Percentiles rank a stretch among this genome's conserved stretches.
Evolutionary conservation across 2,888 invertebrate genomes (phyloP).

Genomic region (Eremobia ochroleuca): DNA sequence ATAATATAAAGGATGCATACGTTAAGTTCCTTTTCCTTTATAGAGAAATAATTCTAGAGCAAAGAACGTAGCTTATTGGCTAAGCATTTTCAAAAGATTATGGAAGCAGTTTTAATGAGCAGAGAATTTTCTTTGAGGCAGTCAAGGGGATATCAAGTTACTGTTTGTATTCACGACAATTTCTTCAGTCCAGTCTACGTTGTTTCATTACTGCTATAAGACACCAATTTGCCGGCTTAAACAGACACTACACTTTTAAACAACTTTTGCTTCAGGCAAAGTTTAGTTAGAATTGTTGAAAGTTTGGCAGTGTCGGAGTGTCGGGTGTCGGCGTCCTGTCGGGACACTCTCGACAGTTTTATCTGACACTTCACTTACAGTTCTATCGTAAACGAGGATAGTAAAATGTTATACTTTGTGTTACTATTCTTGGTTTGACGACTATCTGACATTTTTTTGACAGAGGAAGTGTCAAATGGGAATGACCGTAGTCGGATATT

Average conservation of each 20-base stretch:
- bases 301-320: slow-evolving; percentile 58
- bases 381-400: slow-evolving; percentile 67
- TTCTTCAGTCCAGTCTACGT: slow-evolving; percentile 43
- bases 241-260: slow-evolving; percentile 58
- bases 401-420: slow-evolving; percentile 70
- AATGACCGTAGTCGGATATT: no score
- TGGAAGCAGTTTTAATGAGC: slow-evolving; percentile 74
- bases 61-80: slow-evolving; percentile 55
- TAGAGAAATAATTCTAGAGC: slow-evolving; percentile 31
- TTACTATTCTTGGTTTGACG: slow-evolving; percentile 59
- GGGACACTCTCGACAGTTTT: slow-evolving; percentile 64
- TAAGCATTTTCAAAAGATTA: slow-evolving; percentile 62
- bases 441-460: slow-evolving; percentile 41
- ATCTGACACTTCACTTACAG: slow-evolving; percentile 69
- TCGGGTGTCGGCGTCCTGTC: slow-evolving; percentile 47
- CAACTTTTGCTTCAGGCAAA: slow-evolving; percentile 60
- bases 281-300: slow-evolving; percentile 67
- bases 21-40: slow-evolving; percentile 15
- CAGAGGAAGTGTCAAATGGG: slow-evolving; percentile 1
- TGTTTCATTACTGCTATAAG: slow-evolving; percentile 62
- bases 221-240: slow-evolving; percentile 66
- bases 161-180: slow-evolving; percentile 59
- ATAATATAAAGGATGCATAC: slow-evolving; percentile 21
- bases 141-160: slow-evolving; percentile 49
- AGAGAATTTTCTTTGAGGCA: slow-evolving; percentile 70